Evolutionary conservation across 2,888 invertebrate genomes (phyloP).

Genomic region (Drosophila anomalata): DNA sequence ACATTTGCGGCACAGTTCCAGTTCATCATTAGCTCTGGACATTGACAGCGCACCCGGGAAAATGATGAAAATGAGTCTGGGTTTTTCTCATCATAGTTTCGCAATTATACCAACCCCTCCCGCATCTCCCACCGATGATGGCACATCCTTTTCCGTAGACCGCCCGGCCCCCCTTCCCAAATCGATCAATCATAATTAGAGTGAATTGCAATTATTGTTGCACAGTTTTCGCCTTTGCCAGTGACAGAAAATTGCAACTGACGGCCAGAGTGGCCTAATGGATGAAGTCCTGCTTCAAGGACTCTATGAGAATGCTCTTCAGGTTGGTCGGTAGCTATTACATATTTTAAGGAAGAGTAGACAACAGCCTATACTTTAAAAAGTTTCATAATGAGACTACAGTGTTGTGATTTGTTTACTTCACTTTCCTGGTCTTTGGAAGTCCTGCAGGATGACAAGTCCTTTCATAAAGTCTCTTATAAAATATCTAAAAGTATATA

Average conservation of each 20-base stretch:
- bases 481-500: too few relatives aligned
- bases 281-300: constrained; percentile 10
- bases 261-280: constrained; percentile 42
- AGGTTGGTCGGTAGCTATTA: not conserved
- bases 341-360: too few relatives aligned
- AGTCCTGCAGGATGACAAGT: too few relatives aligned
- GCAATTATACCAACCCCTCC: constrained; percentile 55
- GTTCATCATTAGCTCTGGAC: constrained; percentile 76
- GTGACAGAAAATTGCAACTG: constrained; percentile 63
- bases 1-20: constrained; percentile 64
- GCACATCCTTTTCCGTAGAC: not conserved
- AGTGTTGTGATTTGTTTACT: too few relatives aligned
- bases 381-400: too few relatives aligned
- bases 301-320: not conserved
- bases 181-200: constrained; percentile 76
- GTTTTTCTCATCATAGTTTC: constrained; percentile 64
- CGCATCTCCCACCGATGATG: too few relatives aligned
- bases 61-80: constrained; percentile 3
- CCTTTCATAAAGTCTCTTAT: too few relatives aligned
- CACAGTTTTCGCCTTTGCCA: constrained; percentile 52
- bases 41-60: constrained; percentile 60
- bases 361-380: too few relatives aligned
- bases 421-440: too few relatives aligned
- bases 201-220: constrained; percentile 78
- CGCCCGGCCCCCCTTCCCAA: not conserved